Evolutionary conservation across 2,888 invertebrate species (phyloP).

Genomic region (Callinectes sapidus): DNA sequence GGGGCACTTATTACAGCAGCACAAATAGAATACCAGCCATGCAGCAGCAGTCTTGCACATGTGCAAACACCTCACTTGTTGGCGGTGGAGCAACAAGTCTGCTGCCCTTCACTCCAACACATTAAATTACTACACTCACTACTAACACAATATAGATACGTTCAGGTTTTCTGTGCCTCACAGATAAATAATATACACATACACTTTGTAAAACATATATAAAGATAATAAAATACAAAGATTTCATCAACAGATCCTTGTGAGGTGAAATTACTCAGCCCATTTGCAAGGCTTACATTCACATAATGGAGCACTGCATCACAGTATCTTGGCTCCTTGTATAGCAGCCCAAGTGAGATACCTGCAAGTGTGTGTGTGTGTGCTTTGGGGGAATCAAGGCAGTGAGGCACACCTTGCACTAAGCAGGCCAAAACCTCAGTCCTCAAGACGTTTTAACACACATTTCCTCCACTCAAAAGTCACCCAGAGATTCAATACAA

Average conservation of each 20-base stretch:
- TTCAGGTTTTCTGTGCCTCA: slow-evolving; percentile 13
- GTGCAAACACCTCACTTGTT: background rate
- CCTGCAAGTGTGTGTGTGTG: slow-evolving; percentile 11
- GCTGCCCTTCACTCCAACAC: background rate
- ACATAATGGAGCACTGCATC: background rate
- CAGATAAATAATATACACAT: slow-evolving; percentile 28
- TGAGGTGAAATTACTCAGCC: background rate
- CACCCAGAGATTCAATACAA: background rate
- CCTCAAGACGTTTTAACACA: background rate
- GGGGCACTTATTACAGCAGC: slow-evolving; percentile 11
- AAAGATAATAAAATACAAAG: slow-evolving; percentile 27
- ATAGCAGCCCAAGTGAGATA: background rate
- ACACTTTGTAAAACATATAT: background rate
- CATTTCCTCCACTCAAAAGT: background rate
- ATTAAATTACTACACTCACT: background rate
- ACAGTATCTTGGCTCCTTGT: background rate
- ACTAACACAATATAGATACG: background rate
- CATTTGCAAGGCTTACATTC: background rate
- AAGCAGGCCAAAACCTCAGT: background rate
- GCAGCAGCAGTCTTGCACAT: background rate
- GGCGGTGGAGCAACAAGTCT: background rate
- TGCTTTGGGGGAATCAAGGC: background rate
- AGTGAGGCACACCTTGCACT: slow-evolving; percentile 8
- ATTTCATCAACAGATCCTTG: background rate
- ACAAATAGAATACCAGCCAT: background rate